phyloP scores from a whole-genome alignment of 2,113 vertebrate genomes.

The Gobio gobio region DNA sequence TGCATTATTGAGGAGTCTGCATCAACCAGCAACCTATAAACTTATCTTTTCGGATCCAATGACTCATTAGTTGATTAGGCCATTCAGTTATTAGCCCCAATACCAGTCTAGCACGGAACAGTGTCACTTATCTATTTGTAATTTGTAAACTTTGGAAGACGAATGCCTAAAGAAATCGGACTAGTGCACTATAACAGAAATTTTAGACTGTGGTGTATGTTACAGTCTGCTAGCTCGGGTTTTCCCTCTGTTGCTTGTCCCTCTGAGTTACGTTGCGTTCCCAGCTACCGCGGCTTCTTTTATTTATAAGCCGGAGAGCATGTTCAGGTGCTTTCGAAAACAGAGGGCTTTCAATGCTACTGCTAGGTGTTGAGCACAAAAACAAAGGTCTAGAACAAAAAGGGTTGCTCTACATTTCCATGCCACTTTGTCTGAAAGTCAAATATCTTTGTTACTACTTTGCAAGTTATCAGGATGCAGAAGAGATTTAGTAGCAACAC shows the following conservation, averaged over 20 bases:
- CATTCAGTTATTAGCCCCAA: constrained; percentile 59
- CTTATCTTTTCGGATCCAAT: constrained; percentile 74
- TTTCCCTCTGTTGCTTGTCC: constrained; percentile 53
- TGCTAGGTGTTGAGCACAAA: background rate
- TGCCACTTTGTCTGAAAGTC: constrained; percentile 8
- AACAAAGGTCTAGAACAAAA: constrained; percentile 10
- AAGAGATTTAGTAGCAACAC: constrained; percentile 2
- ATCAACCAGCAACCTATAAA: constrained; percentile 67
- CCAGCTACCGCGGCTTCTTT: constrained; percentile 13
- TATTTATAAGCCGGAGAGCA: constrained; percentile 17
- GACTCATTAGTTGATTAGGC: constrained; percentile 69
- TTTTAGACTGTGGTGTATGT: constrained; percentile 58
- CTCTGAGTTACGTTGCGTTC: constrained; percentile 46
- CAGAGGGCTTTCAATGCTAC: background rate
- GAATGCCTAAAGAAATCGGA: constrained; percentile 32
- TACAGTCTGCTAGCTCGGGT: constrained; percentile 63
- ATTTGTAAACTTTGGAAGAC: background rate
- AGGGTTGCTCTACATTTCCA: constrained; percentile 19
- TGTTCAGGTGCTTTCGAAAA: background rate
- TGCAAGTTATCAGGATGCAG: background rate
- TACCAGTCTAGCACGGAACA: background rate
- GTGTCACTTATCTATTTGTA: constrained; percentile 32
- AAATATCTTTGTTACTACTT: constrained; percentile 11
- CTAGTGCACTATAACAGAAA: constrained; percentile 51
- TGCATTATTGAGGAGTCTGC: constrained; percentile 70